These are phyloP conservation scores for Aphelinus certus DNA, from an alignment of 1,140 invertebrate genomes.

Conservation along the genomic window DNA sequence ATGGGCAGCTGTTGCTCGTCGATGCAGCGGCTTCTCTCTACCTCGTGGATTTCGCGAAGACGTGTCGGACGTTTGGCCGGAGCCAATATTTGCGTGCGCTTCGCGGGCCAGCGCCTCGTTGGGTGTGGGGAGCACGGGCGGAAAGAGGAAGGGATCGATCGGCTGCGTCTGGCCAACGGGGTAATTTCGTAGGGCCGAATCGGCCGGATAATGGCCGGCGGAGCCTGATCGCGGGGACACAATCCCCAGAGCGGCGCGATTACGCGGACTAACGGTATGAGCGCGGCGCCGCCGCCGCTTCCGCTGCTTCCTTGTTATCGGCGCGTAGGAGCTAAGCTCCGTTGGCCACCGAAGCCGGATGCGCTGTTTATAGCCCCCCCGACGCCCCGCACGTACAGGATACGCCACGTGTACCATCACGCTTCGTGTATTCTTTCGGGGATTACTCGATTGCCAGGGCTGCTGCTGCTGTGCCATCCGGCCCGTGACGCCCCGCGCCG, in stretches of 20 bases:
- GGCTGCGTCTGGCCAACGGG: background rate
- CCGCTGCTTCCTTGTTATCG: background rate
- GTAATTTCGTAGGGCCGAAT: background rate
- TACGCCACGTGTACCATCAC: no score
- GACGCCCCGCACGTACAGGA: no score
- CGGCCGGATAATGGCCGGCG: background rate
- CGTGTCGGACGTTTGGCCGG: slow-evolving; percentile 40
- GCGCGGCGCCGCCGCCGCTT: background rate
- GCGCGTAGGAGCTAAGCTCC: background rate
- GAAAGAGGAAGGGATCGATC: slow-evolving; percentile 4
- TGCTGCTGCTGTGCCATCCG: no score
- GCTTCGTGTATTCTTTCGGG: no score
- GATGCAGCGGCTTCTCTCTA: background rate
- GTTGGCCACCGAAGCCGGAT: no score
- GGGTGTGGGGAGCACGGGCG: background rate
- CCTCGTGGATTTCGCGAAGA: slow-evolving; percentile 23
- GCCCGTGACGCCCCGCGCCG: no score
- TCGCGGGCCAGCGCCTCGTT: slow-evolving; percentile 41
- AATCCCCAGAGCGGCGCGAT: background rate
- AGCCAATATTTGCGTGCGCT: slow-evolving; percentile 46
- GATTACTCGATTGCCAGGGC: no score
- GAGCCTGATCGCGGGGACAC: no score
- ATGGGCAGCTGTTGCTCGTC: background rate
- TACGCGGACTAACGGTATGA: slow-evolving; percentile 9
- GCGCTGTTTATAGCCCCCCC: no score